Evolutionary conservation across 1,140 invertebrate species (phyloP).

Genomic region (Drosophila pallidifrons): DNA sequence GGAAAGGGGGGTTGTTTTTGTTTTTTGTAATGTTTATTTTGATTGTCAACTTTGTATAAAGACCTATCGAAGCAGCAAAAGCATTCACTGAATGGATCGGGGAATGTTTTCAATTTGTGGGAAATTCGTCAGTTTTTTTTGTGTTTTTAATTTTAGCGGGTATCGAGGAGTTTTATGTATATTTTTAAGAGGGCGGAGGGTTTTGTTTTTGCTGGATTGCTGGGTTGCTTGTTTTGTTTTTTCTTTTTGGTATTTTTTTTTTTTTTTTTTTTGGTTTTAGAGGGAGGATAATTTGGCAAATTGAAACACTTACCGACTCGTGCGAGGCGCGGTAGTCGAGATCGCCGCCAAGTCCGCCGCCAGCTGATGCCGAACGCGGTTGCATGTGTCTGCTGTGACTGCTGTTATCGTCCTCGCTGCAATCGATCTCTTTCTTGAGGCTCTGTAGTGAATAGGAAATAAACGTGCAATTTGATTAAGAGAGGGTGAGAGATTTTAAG

Average conservation of each 20-base stretch:
- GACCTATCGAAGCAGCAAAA: constrained; percentile 80
- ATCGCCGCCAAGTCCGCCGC: constrained; percentile 91
- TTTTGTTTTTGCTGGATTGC: constrained; percentile 5
- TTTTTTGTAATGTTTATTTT: constrained; percentile 5
- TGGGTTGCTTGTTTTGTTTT: background rate
- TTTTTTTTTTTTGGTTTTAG: background rate
- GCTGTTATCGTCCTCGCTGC: constrained; percentile 90
- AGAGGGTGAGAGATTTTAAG: no score
- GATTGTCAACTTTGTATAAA: constrained; percentile 26
- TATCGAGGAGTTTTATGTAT: background rate
- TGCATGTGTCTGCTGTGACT: constrained; percentile 83
- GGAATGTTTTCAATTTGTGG: constrained; percentile 7
- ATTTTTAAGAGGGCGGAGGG: background rate
- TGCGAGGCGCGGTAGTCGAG: constrained; percentile 91
- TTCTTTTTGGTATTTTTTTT: background rate
- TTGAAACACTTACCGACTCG: constrained; percentile 90
- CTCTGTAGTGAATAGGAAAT: constrained; percentile 88
- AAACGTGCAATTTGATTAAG: no score
- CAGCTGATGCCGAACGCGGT: constrained; percentile 87
- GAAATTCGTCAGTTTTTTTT: background rate
- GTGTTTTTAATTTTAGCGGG: background rate
- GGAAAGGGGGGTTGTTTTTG: constrained; percentile 1
- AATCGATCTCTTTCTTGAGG: constrained; percentile 94
- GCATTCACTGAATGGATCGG: constrained; percentile 74
- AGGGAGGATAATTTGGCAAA: background rate